Conservation (phyloP, 2,797 vertebrate species). For the Gallinago solitaria region DNA sequence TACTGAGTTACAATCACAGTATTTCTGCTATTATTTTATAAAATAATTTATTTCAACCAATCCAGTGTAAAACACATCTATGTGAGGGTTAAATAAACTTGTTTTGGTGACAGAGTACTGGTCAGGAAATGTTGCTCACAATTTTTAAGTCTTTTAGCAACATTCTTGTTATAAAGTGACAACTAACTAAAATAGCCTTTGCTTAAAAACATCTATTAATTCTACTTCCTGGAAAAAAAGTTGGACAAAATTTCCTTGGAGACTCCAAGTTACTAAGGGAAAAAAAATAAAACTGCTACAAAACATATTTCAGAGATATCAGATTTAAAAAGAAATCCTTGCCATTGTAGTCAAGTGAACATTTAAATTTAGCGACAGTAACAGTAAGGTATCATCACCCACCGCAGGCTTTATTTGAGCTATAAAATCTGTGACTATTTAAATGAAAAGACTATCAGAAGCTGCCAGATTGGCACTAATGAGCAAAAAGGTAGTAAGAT, state of each 20-base stretch:
- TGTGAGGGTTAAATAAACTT: neutral
- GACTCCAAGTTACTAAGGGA: neutral
- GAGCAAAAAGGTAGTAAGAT: neutral
- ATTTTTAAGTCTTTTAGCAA: neutral
- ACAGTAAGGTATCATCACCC: neutral
- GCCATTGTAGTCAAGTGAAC: neutral
- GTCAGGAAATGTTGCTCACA: neutral
- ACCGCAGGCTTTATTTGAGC: neutral
- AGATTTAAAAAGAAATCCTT: neutral
- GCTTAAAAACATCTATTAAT: neutral
- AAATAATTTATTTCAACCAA: neutral
- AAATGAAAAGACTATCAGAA: slow-evolving; percentile 4
- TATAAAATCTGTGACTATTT: neutral
- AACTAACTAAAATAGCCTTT: neutral
- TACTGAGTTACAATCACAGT: neutral
- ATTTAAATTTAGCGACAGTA: neutral
- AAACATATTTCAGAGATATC: neutral
- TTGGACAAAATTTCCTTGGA: neutral
- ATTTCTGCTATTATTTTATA: neutral
- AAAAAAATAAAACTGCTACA: neutral
- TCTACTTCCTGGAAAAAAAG: neutral
- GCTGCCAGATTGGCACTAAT: neutral
- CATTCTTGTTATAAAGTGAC: neutral
- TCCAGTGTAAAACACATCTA: neutral
- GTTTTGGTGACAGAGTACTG: neutral